Percentiles rank a stretch among this genome's conserved stretches.
Conservation (phyloP, 2,888 invertebrate species). For the Conus canariensis region DNA sequence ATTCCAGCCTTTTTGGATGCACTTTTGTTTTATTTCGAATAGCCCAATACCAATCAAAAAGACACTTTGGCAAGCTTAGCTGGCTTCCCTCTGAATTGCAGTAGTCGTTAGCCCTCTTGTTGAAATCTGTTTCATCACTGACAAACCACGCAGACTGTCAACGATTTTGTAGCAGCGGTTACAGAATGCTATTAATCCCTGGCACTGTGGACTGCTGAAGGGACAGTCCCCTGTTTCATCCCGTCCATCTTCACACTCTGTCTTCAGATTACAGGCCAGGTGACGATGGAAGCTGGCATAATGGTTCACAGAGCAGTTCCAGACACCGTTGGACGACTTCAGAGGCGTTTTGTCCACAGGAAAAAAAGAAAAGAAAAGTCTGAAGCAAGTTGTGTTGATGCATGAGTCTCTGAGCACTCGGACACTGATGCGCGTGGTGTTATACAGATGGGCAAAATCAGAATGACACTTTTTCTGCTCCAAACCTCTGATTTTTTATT, state of each 20-base stretch:
- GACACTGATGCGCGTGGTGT: not conserved
- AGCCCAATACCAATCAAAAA: not conserved
- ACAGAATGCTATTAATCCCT: not conserved
- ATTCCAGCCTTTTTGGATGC: not conserved
- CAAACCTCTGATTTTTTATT: not conserved
- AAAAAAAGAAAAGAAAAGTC: not conserved
- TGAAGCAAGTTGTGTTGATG: not conserved
- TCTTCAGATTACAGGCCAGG: constrained; percentile 1
- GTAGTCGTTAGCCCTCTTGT: not conserved
- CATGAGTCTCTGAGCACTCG: not conserved
- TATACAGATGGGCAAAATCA: not conserved
- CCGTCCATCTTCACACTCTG: constrained; percentile 16
- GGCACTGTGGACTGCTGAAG: constrained; percentile 1
- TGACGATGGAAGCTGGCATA: not conserved
- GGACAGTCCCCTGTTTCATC: not conserved
- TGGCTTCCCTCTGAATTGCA: not conserved
- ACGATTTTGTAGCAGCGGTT: not conserved
- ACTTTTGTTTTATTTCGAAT: not conserved
- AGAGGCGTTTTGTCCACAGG: not conserved
- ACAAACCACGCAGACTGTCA: not conserved
- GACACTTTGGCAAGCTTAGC: not conserved
- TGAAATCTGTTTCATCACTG: not conserved
- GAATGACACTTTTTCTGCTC: not conserved
- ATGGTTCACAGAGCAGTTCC: not conserved
- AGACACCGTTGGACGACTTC: not conserved